These are phyloP conservation scores for Arctia plantaginis DNA, from an alignment of 2,888 invertebrate species.

Conservation along the genomic window DNA sequence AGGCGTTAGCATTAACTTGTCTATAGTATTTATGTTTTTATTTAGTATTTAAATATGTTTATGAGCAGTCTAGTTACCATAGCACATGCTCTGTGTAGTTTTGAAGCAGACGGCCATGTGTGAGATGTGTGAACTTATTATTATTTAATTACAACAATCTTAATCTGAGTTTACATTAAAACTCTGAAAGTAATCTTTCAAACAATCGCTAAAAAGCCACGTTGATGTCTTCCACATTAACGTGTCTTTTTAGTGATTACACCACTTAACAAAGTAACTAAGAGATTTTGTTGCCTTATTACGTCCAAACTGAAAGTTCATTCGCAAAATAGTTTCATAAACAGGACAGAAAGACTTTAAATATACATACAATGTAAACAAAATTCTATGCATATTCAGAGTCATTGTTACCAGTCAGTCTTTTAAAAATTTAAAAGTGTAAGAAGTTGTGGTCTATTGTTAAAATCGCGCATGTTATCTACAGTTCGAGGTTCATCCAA, in stretches of 20 bases:
- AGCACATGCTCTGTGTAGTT: no score
- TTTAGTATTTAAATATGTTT: no score
- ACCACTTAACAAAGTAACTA: not conserved
- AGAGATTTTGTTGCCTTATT: not conserved
- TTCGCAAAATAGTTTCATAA: not conserved
- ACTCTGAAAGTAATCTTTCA: not conserved
- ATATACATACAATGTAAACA: not conserved
- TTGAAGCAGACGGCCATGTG: no score
- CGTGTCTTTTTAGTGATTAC: no score
- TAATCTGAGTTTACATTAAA: no score
- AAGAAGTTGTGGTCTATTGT: conserved; percentile 1
- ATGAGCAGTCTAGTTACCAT: no score
- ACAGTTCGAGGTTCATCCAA: conserved; percentile 42
- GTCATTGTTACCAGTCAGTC: not conserved
- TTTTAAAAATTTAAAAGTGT: not conserved
- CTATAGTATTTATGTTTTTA: no score
- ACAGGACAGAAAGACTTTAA: not conserved
- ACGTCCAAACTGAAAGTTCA: not conserved
- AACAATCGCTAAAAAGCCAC: not conserved
- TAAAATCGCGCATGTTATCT: conserved; percentile 22
- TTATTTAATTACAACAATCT: no score
- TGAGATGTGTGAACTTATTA: no score
- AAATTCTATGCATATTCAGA: not conserved
- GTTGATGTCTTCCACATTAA: no score
- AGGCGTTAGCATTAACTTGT: not conserved